phyloP scores from a whole-genome alignment of 2,113 vertebrate species.

The Cnemophilus loriae region DNA sequence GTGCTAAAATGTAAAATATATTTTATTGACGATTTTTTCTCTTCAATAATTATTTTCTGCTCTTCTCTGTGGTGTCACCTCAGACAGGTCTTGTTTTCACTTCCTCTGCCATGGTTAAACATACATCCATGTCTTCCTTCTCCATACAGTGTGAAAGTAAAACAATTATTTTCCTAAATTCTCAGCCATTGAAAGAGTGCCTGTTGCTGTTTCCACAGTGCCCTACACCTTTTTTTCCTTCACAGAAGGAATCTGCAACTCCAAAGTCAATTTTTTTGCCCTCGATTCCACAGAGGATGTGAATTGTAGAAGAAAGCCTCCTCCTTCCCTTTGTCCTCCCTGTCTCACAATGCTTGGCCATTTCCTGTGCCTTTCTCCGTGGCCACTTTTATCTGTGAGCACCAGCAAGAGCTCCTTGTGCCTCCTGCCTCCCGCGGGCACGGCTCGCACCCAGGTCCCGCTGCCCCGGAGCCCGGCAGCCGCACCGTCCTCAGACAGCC shows the following conservation, averaged over 20 bases:
- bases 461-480: not conserved
- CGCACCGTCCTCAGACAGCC: not conserved
- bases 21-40: not conserved
- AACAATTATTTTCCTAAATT: not conserved
- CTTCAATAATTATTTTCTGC: not conserved
- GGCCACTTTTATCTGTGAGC: not conserved
- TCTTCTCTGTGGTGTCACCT: not conserved
- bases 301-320: not conserved
- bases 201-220: not conserved
- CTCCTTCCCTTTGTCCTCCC: not conserved
- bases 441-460: not conserved
- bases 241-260: not conserved
- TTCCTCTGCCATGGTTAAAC: not conserved
- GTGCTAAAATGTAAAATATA: not conserved
- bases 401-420: not conserved
- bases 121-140: not conserved
- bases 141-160: not conserved
- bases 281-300: not conserved
- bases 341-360: rapidly evolving
- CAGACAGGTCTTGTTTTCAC: not conserved
- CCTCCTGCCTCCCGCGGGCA: rapidly evolving
- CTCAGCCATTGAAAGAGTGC: not conserved
- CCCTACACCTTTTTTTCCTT: not conserved
- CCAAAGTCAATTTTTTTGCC: not conserved
- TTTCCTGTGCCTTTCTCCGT: not conserved